Percentiles rank a stretch among this genome's conserved stretches.
Conservation (phyloP, 2,113 vertebrate genomes). For the Pithys albifrons region DNA sequence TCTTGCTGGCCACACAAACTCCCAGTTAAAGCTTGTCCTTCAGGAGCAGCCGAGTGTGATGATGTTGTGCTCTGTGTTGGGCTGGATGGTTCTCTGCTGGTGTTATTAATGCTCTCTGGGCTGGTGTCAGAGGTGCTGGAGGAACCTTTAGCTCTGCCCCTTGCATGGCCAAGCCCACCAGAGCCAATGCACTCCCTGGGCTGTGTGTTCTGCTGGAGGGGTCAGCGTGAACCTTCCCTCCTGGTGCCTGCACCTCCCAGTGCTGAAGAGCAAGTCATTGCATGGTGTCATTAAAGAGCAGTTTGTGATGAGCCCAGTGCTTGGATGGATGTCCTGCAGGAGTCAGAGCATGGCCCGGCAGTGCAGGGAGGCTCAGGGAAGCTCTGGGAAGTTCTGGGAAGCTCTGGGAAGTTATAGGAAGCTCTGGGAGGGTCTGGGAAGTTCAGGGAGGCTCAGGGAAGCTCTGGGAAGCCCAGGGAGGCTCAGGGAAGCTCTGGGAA, state of each 20-base stretch:
- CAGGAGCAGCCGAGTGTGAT: neutral
- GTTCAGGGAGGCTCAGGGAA: too few species aligned
- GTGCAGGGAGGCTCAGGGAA: neutral
- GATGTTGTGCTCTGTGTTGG: neutral
- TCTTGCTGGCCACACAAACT: neutral
- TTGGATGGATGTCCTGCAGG: neutral
- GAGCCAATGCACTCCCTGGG: neutral
- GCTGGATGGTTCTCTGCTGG: neutral
- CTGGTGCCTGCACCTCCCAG: neutral
- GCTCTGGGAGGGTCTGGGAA: too few species aligned
- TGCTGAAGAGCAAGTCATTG: neutral
- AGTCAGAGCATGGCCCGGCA: fast-evolving
- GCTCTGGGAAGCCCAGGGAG: too few species aligned
- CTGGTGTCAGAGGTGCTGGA: neutral
- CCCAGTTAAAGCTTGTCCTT: neutral
- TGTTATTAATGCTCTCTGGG: neutral
- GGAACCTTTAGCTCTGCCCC: neutral
- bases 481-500: too few species aligned
- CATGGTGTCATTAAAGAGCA: neutral
- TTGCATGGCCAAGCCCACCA: neutral
- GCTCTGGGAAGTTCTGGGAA: too few species aligned
- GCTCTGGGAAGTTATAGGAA: too few species aligned
- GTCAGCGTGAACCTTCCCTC: fast-evolving
- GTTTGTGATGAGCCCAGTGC: neutral
- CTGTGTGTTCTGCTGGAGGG: neutral